Percentiles rank a stretch among this genome's conserved stretches.
Conservation (phyloP, 2,888 invertebrate species). For the Geophilus truncorum region DNA sequence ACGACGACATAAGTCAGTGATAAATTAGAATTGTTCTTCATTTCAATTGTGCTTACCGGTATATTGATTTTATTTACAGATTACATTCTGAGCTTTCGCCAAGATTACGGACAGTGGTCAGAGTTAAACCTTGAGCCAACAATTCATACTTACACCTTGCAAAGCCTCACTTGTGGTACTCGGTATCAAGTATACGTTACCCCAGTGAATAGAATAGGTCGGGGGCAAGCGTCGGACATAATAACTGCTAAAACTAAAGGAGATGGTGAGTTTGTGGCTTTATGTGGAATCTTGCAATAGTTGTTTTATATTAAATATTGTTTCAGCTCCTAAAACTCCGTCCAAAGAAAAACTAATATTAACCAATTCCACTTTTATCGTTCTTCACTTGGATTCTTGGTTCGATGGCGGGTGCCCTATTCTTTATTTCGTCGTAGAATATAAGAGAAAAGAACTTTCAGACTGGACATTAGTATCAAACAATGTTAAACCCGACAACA, state of each 20-base stretch:
- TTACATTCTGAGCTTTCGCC: conserved; percentile 83
- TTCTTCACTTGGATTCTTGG: conserved; percentile 35
- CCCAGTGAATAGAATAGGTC: conserved; percentile 84
- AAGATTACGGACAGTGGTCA: conserved; percentile 87
- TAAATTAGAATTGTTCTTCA: background rate
- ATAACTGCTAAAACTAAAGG: conserved; percentile 78
- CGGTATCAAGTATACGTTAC: conserved; percentile 82
- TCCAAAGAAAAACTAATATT: conserved; percentile 35
- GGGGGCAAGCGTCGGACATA: conserved; percentile 81
- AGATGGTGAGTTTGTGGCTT: conserved; percentile 31
- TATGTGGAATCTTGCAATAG: background rate
- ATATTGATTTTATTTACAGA: conserved; percentile 51
- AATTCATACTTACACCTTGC: conserved; percentile 69
- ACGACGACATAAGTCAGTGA: background rate
- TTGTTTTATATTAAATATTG: background rate
- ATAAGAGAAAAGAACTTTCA: conserved; percentile 6
- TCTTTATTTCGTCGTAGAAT: conserved; percentile 38
- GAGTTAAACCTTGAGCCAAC: conserved; percentile 79
- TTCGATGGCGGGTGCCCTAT: conserved; percentile 38
- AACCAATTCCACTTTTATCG: conserved; percentile 36
- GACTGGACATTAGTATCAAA: conserved; percentile 41
- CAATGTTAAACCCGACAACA: conserved; percentile 40
- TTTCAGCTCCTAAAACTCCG: conserved; percentile 36
- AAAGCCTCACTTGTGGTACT: conserved; percentile 81
- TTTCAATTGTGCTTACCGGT: background rate